phyloP scores from a whole-genome alignment of 2,888 invertebrate species.

The Cactoblastis cactorum region DNA sequence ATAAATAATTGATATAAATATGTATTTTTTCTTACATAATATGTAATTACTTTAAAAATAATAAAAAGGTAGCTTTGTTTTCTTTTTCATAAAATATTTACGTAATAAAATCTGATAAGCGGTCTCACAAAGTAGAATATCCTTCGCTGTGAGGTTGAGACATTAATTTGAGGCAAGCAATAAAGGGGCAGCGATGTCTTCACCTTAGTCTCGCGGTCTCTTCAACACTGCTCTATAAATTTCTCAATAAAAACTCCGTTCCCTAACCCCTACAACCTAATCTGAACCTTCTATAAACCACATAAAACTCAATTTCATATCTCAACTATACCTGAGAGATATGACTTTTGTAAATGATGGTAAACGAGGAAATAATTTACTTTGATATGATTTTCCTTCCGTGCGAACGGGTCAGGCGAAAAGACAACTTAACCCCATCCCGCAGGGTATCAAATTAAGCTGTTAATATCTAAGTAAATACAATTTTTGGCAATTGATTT shows the following conservation, averaged over 20 bases:
- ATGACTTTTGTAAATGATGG: constrained; percentile 58
- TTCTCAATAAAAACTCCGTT: constrained; percentile 62
- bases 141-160: constrained; percentile 61
- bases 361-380: constrained; percentile 72
- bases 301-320: constrained; percentile 39
- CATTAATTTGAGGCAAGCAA: constrained; percentile 77
- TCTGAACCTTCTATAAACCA: constrained; percentile 48
- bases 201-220: constrained; percentile 39
- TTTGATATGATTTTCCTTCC: constrained; percentile 67
- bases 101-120: constrained; percentile 67
- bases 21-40: too few species aligned
- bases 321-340: constrained; percentile 39
- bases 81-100: constrained; percentile 55
- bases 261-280: constrained; percentile 35
- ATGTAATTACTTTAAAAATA: background rate
- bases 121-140: constrained; percentile 68
- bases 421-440: constrained; percentile 43
- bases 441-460: constrained; percentile 41
- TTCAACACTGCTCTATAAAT: constrained; percentile 69
- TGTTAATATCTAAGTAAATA: constrained; percentile 43
- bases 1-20: too few species aligned
- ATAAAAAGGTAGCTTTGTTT: constrained; percentile 30
- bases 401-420: constrained; percentile 36
- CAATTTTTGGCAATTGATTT: constrained; percentile 76
- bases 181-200: constrained; percentile 71